Percentiles rank a stretch among this genome's conserved stretches.
phyloP scores from a whole-genome alignment of 2,113 vertebrate genomes.

The Cheilinus undulatus region DNA sequence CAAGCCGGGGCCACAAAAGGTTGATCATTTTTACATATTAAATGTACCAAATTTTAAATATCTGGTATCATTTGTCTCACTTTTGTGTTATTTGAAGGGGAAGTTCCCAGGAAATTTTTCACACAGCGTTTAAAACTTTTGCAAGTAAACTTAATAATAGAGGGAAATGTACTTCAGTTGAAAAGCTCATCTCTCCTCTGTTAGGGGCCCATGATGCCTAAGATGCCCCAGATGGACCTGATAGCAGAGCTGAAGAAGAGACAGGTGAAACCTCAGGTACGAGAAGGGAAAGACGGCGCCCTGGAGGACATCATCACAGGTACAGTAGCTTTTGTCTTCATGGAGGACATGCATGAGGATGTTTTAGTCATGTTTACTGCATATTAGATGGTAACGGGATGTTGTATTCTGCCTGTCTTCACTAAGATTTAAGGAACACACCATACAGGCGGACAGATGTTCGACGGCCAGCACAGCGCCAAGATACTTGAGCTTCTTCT shows the following conservation, averaged over 20 bases:
- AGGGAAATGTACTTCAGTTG: no score
- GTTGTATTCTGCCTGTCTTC: not conserved
- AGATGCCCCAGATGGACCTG: constrained; percentile 93
- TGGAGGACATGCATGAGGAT: not conserved
- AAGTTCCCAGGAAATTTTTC: not conserved
- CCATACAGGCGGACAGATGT: constrained; percentile 91
- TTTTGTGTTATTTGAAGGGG: not conserved
- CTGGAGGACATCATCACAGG: constrained; percentile 98
- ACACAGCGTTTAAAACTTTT: no score
- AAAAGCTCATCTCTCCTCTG: no score
- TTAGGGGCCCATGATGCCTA: constrained; percentile 85
- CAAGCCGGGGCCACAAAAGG: constrained; percentile 73
- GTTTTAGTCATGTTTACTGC: not conserved
- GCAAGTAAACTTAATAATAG: no score
- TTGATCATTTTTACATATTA: constrained; percentile 22
- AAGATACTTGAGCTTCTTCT: constrained; percentile 76
- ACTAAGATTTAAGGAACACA: constrained; percentile 91
- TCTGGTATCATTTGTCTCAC: no score
- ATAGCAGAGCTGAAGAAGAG: constrained; percentile 96
- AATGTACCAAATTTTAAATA: not conserved
- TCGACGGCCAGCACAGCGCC: constrained; percentile 83
- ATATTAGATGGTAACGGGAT: not conserved
- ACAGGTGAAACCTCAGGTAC: constrained; percentile 94
- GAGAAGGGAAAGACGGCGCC: constrained; percentile 93
- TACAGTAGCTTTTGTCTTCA: constrained; percentile 35